Conservation (phyloP, 2,797 vertebrate species). For the Artibeus lituratus region DNA sequence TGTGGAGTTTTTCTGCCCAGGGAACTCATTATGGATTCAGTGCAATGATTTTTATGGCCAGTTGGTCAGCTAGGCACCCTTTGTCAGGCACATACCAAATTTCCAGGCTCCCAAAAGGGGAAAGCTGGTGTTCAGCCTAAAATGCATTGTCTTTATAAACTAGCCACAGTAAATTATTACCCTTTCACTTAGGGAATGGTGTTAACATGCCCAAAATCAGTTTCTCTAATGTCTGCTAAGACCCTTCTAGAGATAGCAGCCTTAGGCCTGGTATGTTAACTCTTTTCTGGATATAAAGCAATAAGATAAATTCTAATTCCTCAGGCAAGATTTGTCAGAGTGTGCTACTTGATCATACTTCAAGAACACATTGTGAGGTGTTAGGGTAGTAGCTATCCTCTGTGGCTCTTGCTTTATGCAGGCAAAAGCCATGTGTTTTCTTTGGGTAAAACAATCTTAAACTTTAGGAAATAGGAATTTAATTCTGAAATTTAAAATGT, state of each 20-base stretch:
- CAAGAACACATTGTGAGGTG: background rate
- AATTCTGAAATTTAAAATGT: slow-evolving; percentile 6
- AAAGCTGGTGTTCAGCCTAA: background rate
- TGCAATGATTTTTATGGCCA: background rate
- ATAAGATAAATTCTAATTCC: background rate
- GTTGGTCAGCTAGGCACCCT: background rate
- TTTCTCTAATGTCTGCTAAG: background rate
- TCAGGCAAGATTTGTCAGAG: background rate
- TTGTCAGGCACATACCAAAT: background rate
- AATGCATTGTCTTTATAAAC: background rate
- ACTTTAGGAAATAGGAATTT: background rate
- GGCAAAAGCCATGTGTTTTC: background rate
- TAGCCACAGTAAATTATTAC: background rate
- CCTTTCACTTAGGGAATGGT: background rate
- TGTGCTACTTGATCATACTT: background rate
- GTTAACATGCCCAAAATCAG: background rate
- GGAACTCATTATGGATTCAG: background rate
- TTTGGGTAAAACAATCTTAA: background rate
- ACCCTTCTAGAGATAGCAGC: background rate
- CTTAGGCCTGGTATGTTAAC: background rate
- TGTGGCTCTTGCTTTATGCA: background rate
- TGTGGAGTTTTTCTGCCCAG: background rate
- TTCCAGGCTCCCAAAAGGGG: background rate
- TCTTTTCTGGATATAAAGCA: background rate
- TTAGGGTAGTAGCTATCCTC: background rate